Conservation (phyloP, 2,113 vertebrate species). For the Platysteira castanea region DNA sequence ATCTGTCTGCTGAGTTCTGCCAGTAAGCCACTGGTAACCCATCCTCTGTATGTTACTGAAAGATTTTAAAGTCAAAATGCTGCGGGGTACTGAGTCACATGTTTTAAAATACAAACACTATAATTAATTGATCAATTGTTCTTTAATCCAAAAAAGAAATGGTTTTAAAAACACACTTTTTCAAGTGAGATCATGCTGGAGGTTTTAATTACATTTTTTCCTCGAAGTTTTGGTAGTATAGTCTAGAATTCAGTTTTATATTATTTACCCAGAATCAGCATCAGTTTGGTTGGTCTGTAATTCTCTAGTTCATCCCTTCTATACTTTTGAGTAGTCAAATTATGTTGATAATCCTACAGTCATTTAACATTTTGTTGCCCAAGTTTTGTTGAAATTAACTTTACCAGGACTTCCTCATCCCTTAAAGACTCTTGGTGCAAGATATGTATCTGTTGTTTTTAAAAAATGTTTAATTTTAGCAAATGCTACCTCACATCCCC, state of each 20-base stretch:
- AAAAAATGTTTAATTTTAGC: constrained; percentile 62
- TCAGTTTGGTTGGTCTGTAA: background rate
- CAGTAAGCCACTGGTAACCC: background rate
- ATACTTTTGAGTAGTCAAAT: background rate
- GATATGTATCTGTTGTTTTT: constrained; percentile 44
- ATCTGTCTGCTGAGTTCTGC: background rate
- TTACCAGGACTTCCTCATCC: background rate
- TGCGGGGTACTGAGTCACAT: background rate
- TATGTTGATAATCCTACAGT: background rate
- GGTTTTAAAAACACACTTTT: background rate
- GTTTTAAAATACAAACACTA: background rate
- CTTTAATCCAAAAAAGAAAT: background rate
- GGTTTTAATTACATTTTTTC: background rate
- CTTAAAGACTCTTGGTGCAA: background rate
- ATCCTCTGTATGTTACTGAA: background rate
- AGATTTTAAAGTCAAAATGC: background rate
- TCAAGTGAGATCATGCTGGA: background rate
- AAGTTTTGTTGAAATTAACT: constrained; percentile 27
- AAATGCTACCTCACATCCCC: constrained; percentile 60
- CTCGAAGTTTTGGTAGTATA: background rate
- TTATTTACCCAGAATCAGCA: background rate
- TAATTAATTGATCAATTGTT: background rate
- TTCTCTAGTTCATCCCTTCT: background rate
- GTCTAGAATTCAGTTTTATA: background rate
- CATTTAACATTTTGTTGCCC: background rate